Conservation (phyloP, 2,113 vertebrate genomes). For the Brachyistius frenatus region DNA sequence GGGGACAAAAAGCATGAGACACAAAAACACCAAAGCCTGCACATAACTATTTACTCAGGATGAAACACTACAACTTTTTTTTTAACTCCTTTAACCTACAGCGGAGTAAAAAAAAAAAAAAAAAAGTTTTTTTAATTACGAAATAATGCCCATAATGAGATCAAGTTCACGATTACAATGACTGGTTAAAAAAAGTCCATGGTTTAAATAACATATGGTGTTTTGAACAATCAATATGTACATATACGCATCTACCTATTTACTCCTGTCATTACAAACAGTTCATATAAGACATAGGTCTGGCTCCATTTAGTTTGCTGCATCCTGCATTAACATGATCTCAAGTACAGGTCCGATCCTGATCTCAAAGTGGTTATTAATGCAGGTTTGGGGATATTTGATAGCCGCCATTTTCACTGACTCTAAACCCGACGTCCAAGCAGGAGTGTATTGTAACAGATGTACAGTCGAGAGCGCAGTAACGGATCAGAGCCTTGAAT, state of each 20-base stretch:
- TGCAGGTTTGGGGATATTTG: conserved; percentile 5
- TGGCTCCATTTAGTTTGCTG: not conserved
- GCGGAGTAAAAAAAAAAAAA: not conserved
- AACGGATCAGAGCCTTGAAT: conserved; percentile 23
- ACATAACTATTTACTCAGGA: conserved; percentile 29
- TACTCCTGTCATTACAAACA: conserved; percentile 7
- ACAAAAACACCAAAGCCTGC: conserved; percentile 25
- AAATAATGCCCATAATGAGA: not conserved
- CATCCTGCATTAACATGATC: not conserved
- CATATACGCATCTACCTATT: not conserved
- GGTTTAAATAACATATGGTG: conserved; percentile 40
- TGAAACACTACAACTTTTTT: conserved; percentile 12
- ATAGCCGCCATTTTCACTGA: not conserved
- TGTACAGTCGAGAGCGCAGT: conserved; percentile 17
- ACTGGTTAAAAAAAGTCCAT: not conserved
- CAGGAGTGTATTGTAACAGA: conserved; percentile 22
- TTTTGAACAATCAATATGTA: conserved; percentile 19
- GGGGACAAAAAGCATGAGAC: not conserved
- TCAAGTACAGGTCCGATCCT: not conserved
- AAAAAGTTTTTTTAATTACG: not conserved
- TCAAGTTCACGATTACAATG: conserved; percentile 1
- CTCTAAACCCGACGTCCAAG: not conserved
- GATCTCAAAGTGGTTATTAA: conserved; percentile 5
- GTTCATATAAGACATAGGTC: not conserved
- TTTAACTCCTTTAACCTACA: conserved; percentile 3